Percentiles rank a stretch among this genome's conserved stretches.
Evolutionary conservation across 2,888 invertebrate genomes (phyloP).

Genomic region (Myopa testacea): DNA sequence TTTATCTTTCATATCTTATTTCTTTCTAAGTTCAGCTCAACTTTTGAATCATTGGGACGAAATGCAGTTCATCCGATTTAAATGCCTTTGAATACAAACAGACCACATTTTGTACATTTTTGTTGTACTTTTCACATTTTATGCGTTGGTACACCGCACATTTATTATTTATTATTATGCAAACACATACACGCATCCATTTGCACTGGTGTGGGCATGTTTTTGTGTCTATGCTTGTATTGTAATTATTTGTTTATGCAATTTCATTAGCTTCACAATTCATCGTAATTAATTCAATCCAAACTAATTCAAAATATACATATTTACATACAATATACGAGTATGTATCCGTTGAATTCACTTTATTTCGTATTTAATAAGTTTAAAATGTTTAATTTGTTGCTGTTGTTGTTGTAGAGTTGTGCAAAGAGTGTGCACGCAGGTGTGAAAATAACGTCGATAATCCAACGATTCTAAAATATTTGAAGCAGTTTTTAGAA

Average conservation of each 20-base stretch:
- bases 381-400: not conserved
- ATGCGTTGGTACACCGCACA: no score
- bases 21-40: no score
- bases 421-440: not conserved
- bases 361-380: not conserved
- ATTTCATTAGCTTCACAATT: conserved; percentile 2
- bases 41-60: no score
- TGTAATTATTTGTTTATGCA: conserved; percentile 2
- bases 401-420: not conserved
- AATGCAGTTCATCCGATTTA: no score
- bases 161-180: not conserved
- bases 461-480: no score
- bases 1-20: no score
- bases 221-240: not conserved
- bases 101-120: no score
- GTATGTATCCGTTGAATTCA: not conserved
- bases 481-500: no score
- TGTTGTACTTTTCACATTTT: no score
- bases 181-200: not conserved
- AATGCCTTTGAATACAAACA: no score
- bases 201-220: not conserved
- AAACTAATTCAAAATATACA: not conserved
- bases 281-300: conserved; percentile 6
- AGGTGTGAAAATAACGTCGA: no score
- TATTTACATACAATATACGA: no score